These are phyloP conservation scores for Acrobasis repandana DNA, from an alignment of 2,888 invertebrate species.

Conservation along the genomic window DNA sequence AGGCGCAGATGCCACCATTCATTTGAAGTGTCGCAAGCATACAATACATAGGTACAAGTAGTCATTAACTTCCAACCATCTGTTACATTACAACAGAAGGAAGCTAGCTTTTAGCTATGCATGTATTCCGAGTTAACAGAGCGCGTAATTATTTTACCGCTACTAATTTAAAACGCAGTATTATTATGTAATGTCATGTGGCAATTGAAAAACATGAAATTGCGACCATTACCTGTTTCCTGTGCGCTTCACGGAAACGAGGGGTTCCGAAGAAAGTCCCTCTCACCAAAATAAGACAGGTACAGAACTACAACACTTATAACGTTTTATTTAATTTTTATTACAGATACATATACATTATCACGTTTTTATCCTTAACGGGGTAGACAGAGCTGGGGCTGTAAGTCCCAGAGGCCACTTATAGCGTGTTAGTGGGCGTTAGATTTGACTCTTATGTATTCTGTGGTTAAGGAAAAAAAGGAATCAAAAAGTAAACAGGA, in stretches of 20 bases:
- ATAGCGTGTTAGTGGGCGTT: no score
- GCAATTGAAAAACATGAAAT: conserved; percentile 32
- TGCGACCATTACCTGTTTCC: conserved; percentile 33
- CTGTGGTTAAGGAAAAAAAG: no score
- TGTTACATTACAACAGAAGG: conserved; percentile 9
- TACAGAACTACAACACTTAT: no score
- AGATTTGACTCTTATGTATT: no score
- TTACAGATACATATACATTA: no score
- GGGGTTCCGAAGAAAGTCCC: conserved; percentile 16
- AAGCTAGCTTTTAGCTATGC: background rate
- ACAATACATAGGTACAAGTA: no score
- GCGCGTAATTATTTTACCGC: conserved; percentile 16
- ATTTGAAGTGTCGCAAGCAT: background rate
- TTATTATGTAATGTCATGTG: conserved; percentile 26
- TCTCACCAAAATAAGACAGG: background rate
- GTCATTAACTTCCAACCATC: background rate
- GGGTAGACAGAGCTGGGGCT: no score
- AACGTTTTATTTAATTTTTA: no score
- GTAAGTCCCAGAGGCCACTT: no score
- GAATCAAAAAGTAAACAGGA: no score
- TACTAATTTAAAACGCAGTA: conserved; percentile 14
- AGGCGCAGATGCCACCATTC: background rate
- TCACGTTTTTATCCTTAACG: no score
- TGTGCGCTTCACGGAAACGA: conserved; percentile 34
- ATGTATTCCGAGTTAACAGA: conserved; percentile 15